A percentile compares a stretch with the other conserved stretches of the same genome.
These are phyloP conservation scores for Griposia aprilina DNA, from an alignment of 2,888 invertebrate genomes.

Conservation along the genomic window DNA sequence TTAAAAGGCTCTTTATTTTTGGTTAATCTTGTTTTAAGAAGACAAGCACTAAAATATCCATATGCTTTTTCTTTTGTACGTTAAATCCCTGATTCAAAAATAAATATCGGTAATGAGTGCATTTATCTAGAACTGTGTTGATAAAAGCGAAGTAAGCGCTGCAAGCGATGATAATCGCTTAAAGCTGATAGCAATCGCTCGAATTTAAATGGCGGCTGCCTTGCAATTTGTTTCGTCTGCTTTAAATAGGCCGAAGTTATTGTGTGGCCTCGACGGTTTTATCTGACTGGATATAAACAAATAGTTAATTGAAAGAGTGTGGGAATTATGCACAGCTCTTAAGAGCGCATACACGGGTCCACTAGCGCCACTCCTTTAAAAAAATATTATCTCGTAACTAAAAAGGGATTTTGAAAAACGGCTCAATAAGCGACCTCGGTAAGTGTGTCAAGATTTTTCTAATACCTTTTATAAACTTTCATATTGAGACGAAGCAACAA, in stretches of 20 bases:
- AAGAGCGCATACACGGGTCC: too few species aligned
- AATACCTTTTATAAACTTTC: too few species aligned
- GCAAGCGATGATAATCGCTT: conserved; percentile 25
- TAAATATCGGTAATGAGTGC: neutral
- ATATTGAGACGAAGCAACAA: too few species aligned
- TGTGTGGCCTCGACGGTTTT: conserved; percentile 21
- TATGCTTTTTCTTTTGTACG: neutral
- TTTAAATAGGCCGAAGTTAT: conserved; percentile 26
- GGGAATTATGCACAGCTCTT: too few species aligned
- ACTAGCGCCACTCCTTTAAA: too few species aligned
- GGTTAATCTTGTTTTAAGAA: neutral
- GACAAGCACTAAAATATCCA: neutral
- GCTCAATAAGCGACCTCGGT: too few species aligned
- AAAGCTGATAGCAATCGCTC: conserved; percentile 33
- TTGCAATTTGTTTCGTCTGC: conserved; percentile 22
- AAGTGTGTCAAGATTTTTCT: too few species aligned
- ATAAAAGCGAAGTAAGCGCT: conserved; percentile 20
- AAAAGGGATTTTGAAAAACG: too few species aligned
- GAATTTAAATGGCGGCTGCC: conserved; percentile 22
- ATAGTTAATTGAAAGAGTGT: conserved; percentile 2
- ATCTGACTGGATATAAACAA: neutral
- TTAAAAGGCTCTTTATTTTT: neutral
- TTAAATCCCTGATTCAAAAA: neutral
- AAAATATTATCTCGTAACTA: too few species aligned
- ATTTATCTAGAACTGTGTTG: conserved; percentile 9